Base-by-base conservation (phyloP, 2,888 invertebrate genomes). In the Tenthredo notha region DNA sequence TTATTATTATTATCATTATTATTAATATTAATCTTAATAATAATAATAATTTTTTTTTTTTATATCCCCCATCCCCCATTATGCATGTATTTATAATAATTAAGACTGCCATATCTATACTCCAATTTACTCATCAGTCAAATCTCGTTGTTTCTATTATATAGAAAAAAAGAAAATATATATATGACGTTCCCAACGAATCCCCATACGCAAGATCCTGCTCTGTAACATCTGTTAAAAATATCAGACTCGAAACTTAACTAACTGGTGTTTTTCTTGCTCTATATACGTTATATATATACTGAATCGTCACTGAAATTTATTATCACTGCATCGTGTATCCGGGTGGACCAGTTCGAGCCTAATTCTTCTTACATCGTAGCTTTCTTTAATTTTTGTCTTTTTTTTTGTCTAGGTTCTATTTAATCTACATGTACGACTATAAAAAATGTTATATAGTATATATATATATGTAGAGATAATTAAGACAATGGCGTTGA, bases 1-100 rank as follows among this genome's bases (percentile, higher is more conserved):
- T 86, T 85, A 85, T 88, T 88, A 86, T 86, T 86, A 43, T 47
- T 47, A 47, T 54, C 1, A n/a, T 54, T n/a, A n/a, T n/a, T 54
- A 6, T n/a, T n/a, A n/a, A n/a, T n/a, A n/a, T n/a, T n/a, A n/a
- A n/a, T n/a, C n/a, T n/a, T n/a, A n/a, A n/a, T n/a, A n/a, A n/a
- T n/a, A n/a, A n/a, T n/a, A n/a, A n/a, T n/a, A n/a, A n/a, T n/a
- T n/a, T n/a, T n/a, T n/a, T n/a, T n/a, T n/a, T n/a, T n/a, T n/a
- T n/a, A n/a, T n/a, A n/a, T n/a, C n/a, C n/a, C n/a, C n/a, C n/a
- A n/a, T n/a, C n/a, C n/a, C n/a, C n/a, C n/a, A n/a, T n/a, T n/a
- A n/a, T n/a, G n/a, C n/a, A n/a, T n/a, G n/a, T n/a, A n/a, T n/a
- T n/a, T n/a, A n/a, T n/a, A n/a, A n/a, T n/a, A n/a, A n/a, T n/a